phyloP scores from a whole-genome alignment of 2,797 vertebrate species.

The Bradypodion ventrale region DNA sequence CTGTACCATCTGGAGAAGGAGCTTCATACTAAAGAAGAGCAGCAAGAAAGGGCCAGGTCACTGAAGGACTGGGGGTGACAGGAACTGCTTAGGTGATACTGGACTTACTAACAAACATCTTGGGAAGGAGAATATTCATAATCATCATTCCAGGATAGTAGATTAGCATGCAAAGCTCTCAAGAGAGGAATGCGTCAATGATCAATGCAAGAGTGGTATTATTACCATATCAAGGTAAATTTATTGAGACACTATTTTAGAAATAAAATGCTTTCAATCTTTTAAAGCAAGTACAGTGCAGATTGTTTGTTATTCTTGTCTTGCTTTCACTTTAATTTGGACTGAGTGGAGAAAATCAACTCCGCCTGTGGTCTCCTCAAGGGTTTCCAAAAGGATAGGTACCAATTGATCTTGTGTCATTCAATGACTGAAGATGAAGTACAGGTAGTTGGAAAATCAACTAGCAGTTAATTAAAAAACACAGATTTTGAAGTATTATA shows the following conservation, averaged over 20 bases:
- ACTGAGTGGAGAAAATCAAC: slow-evolving; percentile 24
- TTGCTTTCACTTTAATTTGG: slow-evolving; percentile 17
- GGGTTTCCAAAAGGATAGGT: neutral
- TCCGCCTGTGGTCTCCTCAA: slow-evolving; percentile 45
- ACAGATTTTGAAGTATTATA: neutral
- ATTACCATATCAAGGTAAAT: slow-evolving; percentile 27
- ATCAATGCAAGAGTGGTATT: neutral
- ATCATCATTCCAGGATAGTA: too few species aligned
- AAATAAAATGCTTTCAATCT: slow-evolving; percentile 8
- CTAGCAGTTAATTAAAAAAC: slow-evolving; percentile 20
- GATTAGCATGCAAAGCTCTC: too few species aligned
- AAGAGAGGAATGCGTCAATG: slow-evolving; percentile 47
- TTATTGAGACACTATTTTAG: slow-evolving; percentile 33
- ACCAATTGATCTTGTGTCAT: slow-evolving; percentile 31
- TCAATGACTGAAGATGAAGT: slow-evolving; percentile 34
- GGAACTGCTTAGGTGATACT: too few species aligned
- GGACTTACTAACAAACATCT: too few species aligned
- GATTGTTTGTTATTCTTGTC: slow-evolving; percentile 37
- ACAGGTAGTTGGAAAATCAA: slow-evolving; percentile 36
- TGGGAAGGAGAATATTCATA: too few species aligned
- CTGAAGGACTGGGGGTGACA: too few species aligned
- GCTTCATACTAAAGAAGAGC: too few species aligned
- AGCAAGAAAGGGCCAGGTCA: too few species aligned
- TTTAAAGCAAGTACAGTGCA: slow-evolving; percentile 38
- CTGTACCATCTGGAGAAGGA: too few species aligned